A percentile compares a stretch with the other conserved stretches of the same genome.
Evolutionary conservation across 2,888 invertebrate species (phyloP).

Genomic region (Nymphalis polychloros): DNA sequence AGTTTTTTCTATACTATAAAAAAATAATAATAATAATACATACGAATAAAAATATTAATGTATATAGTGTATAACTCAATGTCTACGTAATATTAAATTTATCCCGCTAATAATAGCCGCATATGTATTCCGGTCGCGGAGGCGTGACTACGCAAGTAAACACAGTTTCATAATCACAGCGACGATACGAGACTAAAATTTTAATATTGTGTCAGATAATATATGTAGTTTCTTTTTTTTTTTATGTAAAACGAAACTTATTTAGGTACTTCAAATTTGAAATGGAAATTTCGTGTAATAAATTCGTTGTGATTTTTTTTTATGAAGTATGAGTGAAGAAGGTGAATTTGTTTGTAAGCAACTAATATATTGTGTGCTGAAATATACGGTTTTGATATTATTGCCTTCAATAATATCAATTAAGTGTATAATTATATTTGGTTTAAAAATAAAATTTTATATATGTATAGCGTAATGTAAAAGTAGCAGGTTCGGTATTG

Average conservation of each 20-base stretch:
- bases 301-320: not conserved
- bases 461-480: no score
- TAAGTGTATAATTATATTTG: no score
- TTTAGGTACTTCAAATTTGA: not conserved
- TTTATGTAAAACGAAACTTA: not conserved
- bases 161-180: constrained; percentile 10
- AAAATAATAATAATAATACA: no score
- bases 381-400: no score
- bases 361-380: no score
- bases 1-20: no score
- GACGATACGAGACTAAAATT: constrained; percentile 10
- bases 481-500: no score
- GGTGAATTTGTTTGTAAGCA: no score
- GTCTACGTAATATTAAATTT: constrained; percentile 10
- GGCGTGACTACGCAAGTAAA: constrained; percentile 43
- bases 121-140: constrained; percentile 40
- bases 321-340: not conserved
- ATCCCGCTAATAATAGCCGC: constrained; percentile 29
- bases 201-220: constrained; percentile 1
- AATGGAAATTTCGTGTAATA: constrained; percentile 1
- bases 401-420: no score
- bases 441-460: no score
- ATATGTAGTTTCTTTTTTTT: constrained; percentile 4
- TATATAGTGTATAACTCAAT: not conserved
- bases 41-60: not conserved